Base-by-base conservation (phyloP, 2,797 vertebrate genomes). In the Falco concolor region DNA sequence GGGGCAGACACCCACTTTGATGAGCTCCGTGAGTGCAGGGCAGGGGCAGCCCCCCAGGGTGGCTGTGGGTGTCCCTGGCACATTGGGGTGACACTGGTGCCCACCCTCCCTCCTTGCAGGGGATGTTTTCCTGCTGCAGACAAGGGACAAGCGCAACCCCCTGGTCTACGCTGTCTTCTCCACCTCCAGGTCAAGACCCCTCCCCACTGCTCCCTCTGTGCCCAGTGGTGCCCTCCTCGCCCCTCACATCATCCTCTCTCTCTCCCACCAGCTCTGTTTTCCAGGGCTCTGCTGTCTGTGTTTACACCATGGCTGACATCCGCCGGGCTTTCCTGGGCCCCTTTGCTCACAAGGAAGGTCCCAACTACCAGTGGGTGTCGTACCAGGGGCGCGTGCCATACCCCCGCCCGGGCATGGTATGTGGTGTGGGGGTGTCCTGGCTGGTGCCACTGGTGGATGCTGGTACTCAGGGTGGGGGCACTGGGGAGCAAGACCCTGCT, bases 331-430 rank as follows among this genome's bases (percentile, higher is more conserved):
- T 99, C 98, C 98, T 99, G 98, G 99, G 99, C 80, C 99, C 99
- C 27, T 99, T 99, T 21, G 99, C 99, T 6, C 99, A 99, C 98
- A 99, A 99, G 97, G 99, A 99, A 96, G 99, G 99, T 61, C 99
- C 99, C 84, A 99, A 98, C 97, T 99, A 99, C 96, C 99, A 99
- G 97, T 99, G 99, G 99, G 98, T 99, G 94, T 98, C 99, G 3
- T 99, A 99, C 97, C 99, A 99, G 97, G 99, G 99, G 24, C 99
- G 99, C 9, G 99, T 99, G 63, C 99, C 99, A 0, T 99, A 99
- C 95, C 99, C 99, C 38, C 99, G 99, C 49, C 99, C 99, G 1
- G 99, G 99, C 97, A 99, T 99, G 99, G 99, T 99, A 97, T 4
- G 98, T 93, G 70, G 40, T 22, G 17, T 24, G 3, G 17, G 18